Base-by-base conservation (phyloP, 2,888 invertebrate species). In the Tenodera sinensis region DNA sequence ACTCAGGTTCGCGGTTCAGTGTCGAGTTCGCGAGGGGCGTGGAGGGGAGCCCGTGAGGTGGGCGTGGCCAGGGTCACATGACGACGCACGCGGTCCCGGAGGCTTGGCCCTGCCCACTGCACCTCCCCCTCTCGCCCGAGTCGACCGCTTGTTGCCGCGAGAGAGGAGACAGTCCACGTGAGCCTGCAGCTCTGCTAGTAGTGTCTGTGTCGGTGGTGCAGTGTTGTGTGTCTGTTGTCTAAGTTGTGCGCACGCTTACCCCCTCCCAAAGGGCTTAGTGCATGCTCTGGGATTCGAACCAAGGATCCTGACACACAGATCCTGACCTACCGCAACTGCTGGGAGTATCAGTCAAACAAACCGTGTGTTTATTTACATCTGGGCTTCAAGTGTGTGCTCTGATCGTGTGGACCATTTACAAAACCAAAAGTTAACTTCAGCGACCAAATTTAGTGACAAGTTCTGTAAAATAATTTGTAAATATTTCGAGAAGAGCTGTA, bases 121-220 rank as follows among this genome's bases (percentile, higher is more conserved):
- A 92, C 91, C 93, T 91, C 92, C 92, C 91, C 91, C 91, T 91
- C 91, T 91, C 91, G 91, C 91, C 90, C 90, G 91, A 91, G 91
- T 90, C 89, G 47, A 89, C 91, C 85, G 89, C 83, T 25, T 25
- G 54, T 85, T 9, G 34, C 30, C 28, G 83, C 83, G 15, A 83
- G 42, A 88, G 47, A 87, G 91, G 91, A 90, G 91, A 91, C 30
- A 92, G 92, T 92, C 92, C 88, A 92, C 92, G n/a, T 92, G 92
- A 87, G 54, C 54, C 54, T 71, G 20, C 54, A 71, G 92, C 92
- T 90, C 92, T 92, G 91, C 90, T 89, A 90, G 90, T 90, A 88
- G 89, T 91, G 91, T 91, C 92, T 91, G 93, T 92, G 92, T 92
- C 92, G 92, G 91, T 91, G 1, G 85, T 47, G 85, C 25, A 34